Base-by-base conservation (phyloP, 2,113 vertebrate species). In the Eubucco bourcierii region DNA sequence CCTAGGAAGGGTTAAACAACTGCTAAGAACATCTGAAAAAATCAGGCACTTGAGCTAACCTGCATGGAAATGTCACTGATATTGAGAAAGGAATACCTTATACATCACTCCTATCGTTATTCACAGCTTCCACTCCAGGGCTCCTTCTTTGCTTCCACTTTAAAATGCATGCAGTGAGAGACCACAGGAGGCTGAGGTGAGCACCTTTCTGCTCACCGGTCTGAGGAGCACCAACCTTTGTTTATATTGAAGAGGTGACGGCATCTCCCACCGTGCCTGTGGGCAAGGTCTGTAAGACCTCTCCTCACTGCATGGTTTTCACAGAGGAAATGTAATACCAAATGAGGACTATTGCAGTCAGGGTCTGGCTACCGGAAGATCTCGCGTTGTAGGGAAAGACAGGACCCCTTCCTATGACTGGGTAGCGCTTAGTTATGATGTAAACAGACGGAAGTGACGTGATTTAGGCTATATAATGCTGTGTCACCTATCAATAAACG, bases 191-290 rank as follows among this genome's bases (percentile, higher is more conserved):
- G 18, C 25, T 1, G 7, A 52, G 33, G 12, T 5, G 56, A 34
- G 37, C 2, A 1, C 8, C 19, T 19, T 31, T 47, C 23, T 23
- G 28, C 20, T 65, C 0, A 0, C 37, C 60, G 19, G 33, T 9
- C 34, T 33, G 25, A 59, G 19, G 10, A 70, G 6, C 56, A 25
- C 27, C 3, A 33, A 0, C 10, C 44, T 4, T 0, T 72, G 7
- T 59, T 44, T 6, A 0, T 31, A 2, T 27, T 7, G 9, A 31
- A 20, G 6, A 18, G 1, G 0, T 15, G 41, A 39, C 37, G n/a
- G 8, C 19, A 11, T 61, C 44, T 47, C 33, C 53, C 67, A 34
- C 31, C 24, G 5, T 27, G 18, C 4, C 7, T 24, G 9, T 8
- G 15, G 11, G 34, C 31, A 7, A 61, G 68, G 21, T 13, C 52